phyloP scores from a whole-genome alignment of 1,140 invertebrate species.

The Tribolium madens region DNA sequence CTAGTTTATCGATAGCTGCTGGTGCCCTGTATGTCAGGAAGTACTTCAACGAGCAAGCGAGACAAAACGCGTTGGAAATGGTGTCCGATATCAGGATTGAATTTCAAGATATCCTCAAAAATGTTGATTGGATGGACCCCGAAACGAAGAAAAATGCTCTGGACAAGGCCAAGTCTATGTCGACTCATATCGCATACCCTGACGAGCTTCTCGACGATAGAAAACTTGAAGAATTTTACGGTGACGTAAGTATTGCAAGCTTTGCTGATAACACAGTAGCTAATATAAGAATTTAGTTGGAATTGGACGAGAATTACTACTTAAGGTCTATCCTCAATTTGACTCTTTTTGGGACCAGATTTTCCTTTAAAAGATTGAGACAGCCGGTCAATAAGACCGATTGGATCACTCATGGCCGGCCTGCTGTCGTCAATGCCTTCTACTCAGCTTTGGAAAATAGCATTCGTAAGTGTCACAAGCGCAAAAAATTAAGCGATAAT shows the following conservation, averaged over 20 bases:
- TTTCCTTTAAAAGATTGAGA: slow-evolving; percentile 72
- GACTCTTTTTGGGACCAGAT: slow-evolving; percentile 72
- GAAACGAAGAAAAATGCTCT: slow-evolving; percentile 71
- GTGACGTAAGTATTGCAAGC: slow-evolving; percentile 48
- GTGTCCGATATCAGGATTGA: slow-evolving; percentile 74
- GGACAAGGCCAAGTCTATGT: slow-evolving; percentile 70
- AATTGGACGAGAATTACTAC: slow-evolving; percentile 69
- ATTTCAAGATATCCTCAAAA: slow-evolving; percentile 70
- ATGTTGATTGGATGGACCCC: slow-evolving; percentile 79
- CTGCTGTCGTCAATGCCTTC: slow-evolving; percentile 77
- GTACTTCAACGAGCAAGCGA: slow-evolving; percentile 70
- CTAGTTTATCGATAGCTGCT: slow-evolving; percentile 69
- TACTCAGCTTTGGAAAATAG: slow-evolving; percentile 77
- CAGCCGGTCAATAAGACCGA: slow-evolving; percentile 77
- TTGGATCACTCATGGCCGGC: slow-evolving; percentile 75
- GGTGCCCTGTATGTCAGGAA: slow-evolving; percentile 71
- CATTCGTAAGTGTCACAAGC: slow-evolving; percentile 69
- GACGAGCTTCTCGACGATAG: slow-evolving; percentile 71
- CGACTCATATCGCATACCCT: slow-evolving; percentile 71
- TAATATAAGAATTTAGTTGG: slow-evolving; percentile 66
- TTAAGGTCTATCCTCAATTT: slow-evolving; percentile 73
- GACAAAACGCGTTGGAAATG: slow-evolving; percentile 74
- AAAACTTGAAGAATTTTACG: slow-evolving; percentile 70
- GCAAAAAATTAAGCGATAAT: not conserved
- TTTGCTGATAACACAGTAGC: not conserved